Evolutionary conservation across 2,797 vertebrate species (phyloP), one percentile per base, ranked within the genome.

Genomic region (Microchirus variegatus): DNA sequence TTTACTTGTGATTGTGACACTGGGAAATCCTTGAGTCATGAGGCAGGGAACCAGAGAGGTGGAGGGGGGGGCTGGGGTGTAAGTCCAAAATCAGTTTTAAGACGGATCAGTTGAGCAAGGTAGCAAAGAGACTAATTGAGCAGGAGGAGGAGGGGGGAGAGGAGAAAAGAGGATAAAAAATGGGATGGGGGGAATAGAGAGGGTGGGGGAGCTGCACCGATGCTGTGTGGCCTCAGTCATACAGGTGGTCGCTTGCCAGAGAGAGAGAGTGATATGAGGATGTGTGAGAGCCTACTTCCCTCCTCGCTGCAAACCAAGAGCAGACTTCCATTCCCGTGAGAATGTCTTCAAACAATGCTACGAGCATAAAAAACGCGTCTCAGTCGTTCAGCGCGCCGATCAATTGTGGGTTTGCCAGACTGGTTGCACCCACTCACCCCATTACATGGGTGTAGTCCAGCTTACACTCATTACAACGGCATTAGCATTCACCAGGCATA

Each of bases 71-170:
- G 56, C 50, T 51, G 44, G 64, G 59, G 73, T 74, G 67, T 78
- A 66, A 84, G 77, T 73, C 58, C 55, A 59, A 76, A 84, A 83
- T 83, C 81, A 66, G 83, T 84, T 85, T 83, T 82, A 80, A 70
- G 68, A 73, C 16, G 77, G 84, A 82, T 84, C 81, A 86, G 67
- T 63, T 63, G 69, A 81, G 52, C 66, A 45, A 46, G 51, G 63
- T 63, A 74, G 77, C 84, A 84, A 75, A 67, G 80, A 87, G 67
- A 85, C 59, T 81, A 81, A 87, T 86, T 80, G 86, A 88, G 71
- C 19, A 53, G 56, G 50, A 59, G 66, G 53, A 71, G 67, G 53
- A 5, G 26, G 47, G 49, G 44, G 16, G 17, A 57, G 13, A 22
- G 19, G 19, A 2, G 57, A 59, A 45, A 70, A 77, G 77, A 67